Evolutionary conservation across 2,113 vertebrate species (phyloP), one percentile per base, ranked within the genome.

Genomic region (Pedetes capensis): DNA sequence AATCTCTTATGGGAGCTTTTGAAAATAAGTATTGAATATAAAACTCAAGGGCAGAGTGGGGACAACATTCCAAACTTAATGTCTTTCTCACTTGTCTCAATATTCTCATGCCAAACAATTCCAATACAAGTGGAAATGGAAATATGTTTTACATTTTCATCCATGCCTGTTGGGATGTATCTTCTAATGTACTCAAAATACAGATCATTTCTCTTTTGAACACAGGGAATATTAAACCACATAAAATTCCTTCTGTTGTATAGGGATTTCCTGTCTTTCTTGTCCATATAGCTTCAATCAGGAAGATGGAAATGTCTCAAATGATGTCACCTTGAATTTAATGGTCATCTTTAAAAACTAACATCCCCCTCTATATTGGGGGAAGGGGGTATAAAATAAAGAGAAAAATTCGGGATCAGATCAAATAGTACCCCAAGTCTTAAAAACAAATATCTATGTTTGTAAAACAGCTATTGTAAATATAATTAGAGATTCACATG

Each of bases 11-110:
- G 95, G 89, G 90, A 94, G 75, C 74, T 86, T 87, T 91, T 94
- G 34, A 55, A 76, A 95, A 63, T 75, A 74, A 91, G 16, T 32
- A 81, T 63, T 89, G 94, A 95, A 96, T 96, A 64, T 93, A 86
- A 96, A 94, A 91, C 92, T 94, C 97, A 97, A 96, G 95, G 95
- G 85, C 95, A 95, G 89, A 83, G 47, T 29, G 91, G 79, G 82
- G 64, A 96, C 42, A 37, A 44, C 44, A 80, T 93, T 93, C 88
- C 82, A 96, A 68, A 93, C 22, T 51, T 87, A 86, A 95, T 88
- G 68, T 71, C 89, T 93, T 95, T 86, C 86, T 92, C 49, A 88
- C 39, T 96, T 85, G 47, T 85, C 79, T 95, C 86, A 74, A 23
- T 39, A 91, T 91, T 86, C 89, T 76, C 51, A 59, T 91, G 69